Evolutionary conservation across 2,797 vertebrate species (phyloP), one percentile per base, ranked within the genome.

Genomic region (Acanthiza pusilla): DNA sequence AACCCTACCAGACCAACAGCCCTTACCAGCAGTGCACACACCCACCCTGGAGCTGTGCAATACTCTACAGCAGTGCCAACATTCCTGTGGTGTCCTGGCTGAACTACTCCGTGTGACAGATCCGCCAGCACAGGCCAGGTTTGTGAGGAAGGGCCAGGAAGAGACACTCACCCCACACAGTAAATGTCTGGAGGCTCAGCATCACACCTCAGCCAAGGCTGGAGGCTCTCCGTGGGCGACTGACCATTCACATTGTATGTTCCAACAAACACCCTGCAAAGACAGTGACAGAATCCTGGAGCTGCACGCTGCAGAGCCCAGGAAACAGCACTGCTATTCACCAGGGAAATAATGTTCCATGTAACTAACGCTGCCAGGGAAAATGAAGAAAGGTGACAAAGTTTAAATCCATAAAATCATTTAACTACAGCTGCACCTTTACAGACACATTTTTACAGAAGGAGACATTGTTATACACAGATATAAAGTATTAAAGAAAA

Each of bases 211-310:
- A 99, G 98, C 99, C 99, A 99, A 3, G 98, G 98, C 75, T 36
- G 77, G 42, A 99, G 98, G 93, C 97, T 98, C 91, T 99, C 99
- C 36, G 97, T 98, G 30, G 99, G 99, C 0, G 98, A 96, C 96
- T 99, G 99, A 34, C 99, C 99, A 0, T 99, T 99, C 93, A 99
- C 99, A 13, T 99, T 99, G 95, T 99, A 99, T 0, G 99, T 99
- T 71, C 99, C 99, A 7, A 99, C 98, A 95, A 99, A 99, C 97
- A 99, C 98, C 79, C 99, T 99, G 95, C 71, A 61, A 48, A 38
- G 85, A 88, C 87, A 91, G n/a, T 0, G 17, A 23, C 25, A 50
- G 26, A 53, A 63, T 20, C n/a, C 73, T 73, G 75, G 62, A 57
- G 30, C 78, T 91, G 75, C 67, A 38, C 62, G 30, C 18, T 55